A percentile compares a stretch with the other conserved stretches of the same genome.
phyloP scores from a whole-genome alignment of 2,797 vertebrate genomes.

The Pagetopsis macropterus region DNA sequence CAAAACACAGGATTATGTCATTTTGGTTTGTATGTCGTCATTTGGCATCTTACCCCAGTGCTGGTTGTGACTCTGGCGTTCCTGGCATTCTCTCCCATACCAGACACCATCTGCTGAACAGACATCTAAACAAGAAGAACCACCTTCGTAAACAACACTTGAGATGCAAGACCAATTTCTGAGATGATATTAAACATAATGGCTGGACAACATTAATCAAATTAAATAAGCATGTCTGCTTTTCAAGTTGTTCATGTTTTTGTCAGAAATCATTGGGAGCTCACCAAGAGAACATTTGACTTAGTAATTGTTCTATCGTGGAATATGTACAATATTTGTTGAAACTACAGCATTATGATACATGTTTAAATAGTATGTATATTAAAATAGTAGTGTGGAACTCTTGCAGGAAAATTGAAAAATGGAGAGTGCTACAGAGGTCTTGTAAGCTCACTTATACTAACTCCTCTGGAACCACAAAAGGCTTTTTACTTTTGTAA shows the following conservation, averaged over 20 bases:
- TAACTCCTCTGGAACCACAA: background rate
- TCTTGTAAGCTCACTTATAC: background rate
- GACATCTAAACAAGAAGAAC: conserved; percentile 77
- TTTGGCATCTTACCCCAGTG: conserved; percentile 80
- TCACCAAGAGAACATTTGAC: background rate
- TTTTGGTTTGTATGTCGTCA: background rate
- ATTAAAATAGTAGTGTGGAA: no score
- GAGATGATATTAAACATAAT: background rate
- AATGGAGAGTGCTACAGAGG: background rate
- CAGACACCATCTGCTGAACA: conserved; percentile 86
- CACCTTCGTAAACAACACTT: background rate
- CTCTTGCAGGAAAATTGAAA: no score
- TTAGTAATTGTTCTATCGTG: background rate
- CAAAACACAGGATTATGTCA: background rate
- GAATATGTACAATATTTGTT: background rate
- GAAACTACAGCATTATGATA: background rate
- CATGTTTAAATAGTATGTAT: background rate
- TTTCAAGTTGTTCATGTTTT: background rate
- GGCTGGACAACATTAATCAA: background rate
- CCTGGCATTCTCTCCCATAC: conserved; percentile 81
- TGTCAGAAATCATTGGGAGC: background rate
- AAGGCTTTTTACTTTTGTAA: no score
- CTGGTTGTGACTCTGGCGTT: conserved; percentile 84
- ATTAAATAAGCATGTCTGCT: background rate
- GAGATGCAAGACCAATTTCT: background rate